Percentiles rank a stretch among this genome's conserved stretches.
Evolutionary conservation across 2,888 invertebrate species (phyloP).

Genomic region (Nymphalis urticae): DNA sequence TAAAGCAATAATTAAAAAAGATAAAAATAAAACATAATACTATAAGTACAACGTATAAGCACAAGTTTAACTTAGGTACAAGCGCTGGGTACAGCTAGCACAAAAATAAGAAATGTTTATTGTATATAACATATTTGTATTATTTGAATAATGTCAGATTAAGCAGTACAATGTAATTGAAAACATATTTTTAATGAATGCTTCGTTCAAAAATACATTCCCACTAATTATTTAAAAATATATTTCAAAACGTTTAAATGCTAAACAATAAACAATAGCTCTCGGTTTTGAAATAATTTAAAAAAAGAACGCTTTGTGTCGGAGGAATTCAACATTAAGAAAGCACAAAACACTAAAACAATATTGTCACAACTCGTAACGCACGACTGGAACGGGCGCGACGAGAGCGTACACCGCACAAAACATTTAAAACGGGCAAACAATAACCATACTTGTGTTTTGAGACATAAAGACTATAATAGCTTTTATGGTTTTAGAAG

Average conservation of each 20-base stretch:
- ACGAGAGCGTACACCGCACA: conserved; percentile 25
- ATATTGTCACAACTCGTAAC: conserved; percentile 38
- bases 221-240: neutral
- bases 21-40: too few relatives aligned
- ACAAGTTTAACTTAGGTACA: too few relatives aligned
- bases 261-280: conserved; percentile 4
- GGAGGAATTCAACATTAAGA: conserved; percentile 27
- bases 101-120: too few relatives aligned
- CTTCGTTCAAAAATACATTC: neutral
- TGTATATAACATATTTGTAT: too few relatives aligned
- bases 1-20: too few relatives aligned
- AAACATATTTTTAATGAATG: neutral
- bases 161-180: neutral
- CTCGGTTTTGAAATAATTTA: conserved; percentile 6
- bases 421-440: conserved; percentile 21
- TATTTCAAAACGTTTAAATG: neutral
- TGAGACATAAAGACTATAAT: conserved; percentile 22
- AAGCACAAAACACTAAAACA: conserved; percentile 33
- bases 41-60: too few relatives aligned
- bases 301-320: conserved; percentile 18
- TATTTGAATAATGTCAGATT: neutral
- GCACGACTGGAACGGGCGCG: conserved; percentile 38
- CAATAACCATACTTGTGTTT: conserved; percentile 20
- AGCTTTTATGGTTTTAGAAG: conserved; percentile 13
- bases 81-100: too few relatives aligned